Base-by-base conservation (phyloP, 2,888 invertebrate species). In the Dryococelus australis region DNA sequence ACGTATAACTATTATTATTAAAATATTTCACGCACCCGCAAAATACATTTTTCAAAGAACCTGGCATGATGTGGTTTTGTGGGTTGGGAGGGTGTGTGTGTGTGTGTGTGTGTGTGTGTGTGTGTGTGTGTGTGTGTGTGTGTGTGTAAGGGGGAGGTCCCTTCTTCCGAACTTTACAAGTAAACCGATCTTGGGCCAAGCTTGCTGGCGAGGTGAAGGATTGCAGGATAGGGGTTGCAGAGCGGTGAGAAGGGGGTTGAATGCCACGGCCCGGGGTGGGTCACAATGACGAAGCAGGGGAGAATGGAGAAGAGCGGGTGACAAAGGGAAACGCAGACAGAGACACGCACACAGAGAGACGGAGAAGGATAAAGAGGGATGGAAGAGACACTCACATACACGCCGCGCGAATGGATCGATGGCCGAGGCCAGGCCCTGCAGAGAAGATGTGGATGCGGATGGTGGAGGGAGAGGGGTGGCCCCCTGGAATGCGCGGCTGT, bases 241-340 rank as follows among this genome's bases (percentile, higher is more conserved):
- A 20, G n/a, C 24, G 35, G 35, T 3, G 35, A 35, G 35, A 35
- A 35, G 35, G 35, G 35, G 65, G 10, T 65, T 65, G 65, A n/a
- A 65, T 47, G 47, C 47, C 47, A 47, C 47, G 65, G 65, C 24
- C 24, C 20, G 65, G 65, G 65, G 65, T 65, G 20, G 65, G 65
- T 20, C 65, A 65, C 6, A 65, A 65, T 65, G 65, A 65, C 65
- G 65, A 65, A 65, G 65, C 65, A 16, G 65, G 65, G 65, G 65
- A 65, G 65, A 65, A 65, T n/a, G 65, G 24, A 65, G 65, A 20
- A 65, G 65, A 16, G 65, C 65, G 65, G 65, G 65, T 65, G 65
- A 65, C 65, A 65, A 65, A 65, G 65, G 65, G 65, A 65, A n/a
- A 65, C 65, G 65, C 65, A 65, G 65, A 65, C 65, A 65, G 65